These are phyloP conservation scores for Threskiornis aethiopicus DNA, from an alignment of 2,797 vertebrate species.

Conservation along the genomic window DNA sequence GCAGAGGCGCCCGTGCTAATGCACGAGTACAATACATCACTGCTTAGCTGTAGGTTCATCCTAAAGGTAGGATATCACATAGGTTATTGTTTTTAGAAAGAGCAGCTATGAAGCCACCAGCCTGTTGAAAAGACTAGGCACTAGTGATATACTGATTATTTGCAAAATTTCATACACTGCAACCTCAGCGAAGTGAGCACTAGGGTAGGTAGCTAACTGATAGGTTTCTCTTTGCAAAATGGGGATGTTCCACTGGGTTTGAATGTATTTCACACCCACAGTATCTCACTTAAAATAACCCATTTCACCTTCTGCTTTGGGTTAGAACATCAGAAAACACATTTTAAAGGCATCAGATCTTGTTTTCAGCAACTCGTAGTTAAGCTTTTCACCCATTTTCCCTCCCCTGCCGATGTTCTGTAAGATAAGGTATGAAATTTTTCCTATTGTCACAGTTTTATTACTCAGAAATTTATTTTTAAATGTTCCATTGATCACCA, in stretches of 20 bases:
- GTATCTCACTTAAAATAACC: not conserved
- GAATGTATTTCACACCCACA: not conserved
- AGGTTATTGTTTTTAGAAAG: not conserved
- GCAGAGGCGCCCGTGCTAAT: not conserved
- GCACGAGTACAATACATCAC: not conserved
- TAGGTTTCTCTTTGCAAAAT: not conserved
- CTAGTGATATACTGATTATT: not conserved
- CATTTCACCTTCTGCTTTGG: not conserved
- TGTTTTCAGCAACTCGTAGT: not conserved
- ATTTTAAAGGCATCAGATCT: not conserved
- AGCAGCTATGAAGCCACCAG: not conserved
- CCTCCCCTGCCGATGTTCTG: not conserved
- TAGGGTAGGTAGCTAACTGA: not conserved
- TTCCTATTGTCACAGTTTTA: constrained; percentile 21
- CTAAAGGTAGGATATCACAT: not conserved
- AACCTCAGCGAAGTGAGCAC: not conserved
- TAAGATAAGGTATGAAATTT: constrained; percentile 7
- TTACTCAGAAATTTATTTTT: constrained; percentile 39
- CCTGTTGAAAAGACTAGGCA: not conserved
- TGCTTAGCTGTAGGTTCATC: not conserved
- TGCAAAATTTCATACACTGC: not conserved
- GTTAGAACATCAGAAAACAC: not conserved
- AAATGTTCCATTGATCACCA: constrained; percentile 35
- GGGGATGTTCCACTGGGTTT: not conserved
- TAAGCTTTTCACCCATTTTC: not conserved